Percentiles rank a stretch among this genome's conserved stretches.
phyloP scores from a whole-genome alignment of 2,113 vertebrate species.

The crab-eating macaque (Macaca fascicularis) region DNA sequence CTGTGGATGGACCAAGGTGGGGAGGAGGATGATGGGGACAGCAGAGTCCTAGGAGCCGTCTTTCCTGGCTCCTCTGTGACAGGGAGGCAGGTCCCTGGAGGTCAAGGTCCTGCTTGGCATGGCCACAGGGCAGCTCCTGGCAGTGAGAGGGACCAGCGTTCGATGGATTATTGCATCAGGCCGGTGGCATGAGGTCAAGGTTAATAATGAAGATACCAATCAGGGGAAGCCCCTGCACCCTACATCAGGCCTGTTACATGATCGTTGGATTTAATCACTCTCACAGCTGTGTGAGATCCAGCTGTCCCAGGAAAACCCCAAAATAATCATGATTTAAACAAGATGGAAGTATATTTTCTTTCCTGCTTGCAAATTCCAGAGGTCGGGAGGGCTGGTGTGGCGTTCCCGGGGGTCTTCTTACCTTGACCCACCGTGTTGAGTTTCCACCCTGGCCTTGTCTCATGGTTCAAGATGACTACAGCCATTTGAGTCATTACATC shows the following conservation, averaged over 20 bases:
- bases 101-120: no score
- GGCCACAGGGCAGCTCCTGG: not conserved
- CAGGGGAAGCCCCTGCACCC: rapidly evolving
- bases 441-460: not conserved
- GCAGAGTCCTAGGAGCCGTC: not conserved
- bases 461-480: not conserved
- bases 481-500: rapidly evolving
- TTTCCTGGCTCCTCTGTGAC: not conserved
- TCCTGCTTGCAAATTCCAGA: not conserved
- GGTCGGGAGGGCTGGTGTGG: not conserved
- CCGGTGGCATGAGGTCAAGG: not conserved
- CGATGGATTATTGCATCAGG: not conserved
- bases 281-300: rapidly evolving
- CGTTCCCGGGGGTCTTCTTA: rapidly evolving
- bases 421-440: rapidly evolving
- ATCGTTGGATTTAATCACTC: rapidly evolving
- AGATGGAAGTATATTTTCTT: not conserved
- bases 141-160: not conserved
- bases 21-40: not conserved
- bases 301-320: not conserved
- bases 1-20: not conserved
- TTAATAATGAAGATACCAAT: rapidly evolving
- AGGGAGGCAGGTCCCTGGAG: not conserved
- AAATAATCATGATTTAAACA: rapidly evolving
- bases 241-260: rapidly evolving